These are phyloP conservation scores for Megaptera novaeangliae DNA, from an alignment of 2,113 vertebrate species.

Conservation along the genomic window DNA sequence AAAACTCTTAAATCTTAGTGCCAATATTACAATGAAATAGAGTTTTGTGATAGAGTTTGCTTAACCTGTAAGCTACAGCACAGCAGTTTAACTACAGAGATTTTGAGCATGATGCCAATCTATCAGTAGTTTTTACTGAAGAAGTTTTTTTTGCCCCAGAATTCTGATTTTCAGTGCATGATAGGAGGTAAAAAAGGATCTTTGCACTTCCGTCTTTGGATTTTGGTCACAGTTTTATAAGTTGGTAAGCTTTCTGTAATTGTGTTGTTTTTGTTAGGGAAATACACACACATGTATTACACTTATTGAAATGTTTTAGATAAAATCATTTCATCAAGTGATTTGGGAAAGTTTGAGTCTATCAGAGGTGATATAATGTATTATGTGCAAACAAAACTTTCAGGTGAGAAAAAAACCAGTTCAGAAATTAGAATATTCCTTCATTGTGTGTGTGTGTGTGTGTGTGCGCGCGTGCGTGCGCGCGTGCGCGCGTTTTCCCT, in stretches of 20 bases:
- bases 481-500: not conserved
- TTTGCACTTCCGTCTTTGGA: not conserved
- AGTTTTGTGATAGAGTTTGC: not conserved
- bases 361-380: not conserved
- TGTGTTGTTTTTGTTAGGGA: slow-evolving; percentile 19
- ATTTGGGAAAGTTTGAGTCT: not conserved
- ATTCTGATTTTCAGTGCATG: slow-evolving; percentile 4
- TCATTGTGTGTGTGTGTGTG: not conserved
- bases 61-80: not conserved
- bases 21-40: not conserved
- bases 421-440: slow-evolving; percentile 78
- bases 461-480: not conserved
- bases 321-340: not conserved
- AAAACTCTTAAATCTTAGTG: not conserved
- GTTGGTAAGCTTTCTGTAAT: not conserved
- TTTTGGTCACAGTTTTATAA: not conserved
- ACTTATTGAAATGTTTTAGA: not conserved
- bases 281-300: not conserved
- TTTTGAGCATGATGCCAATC: not conserved
- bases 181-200: not conserved
- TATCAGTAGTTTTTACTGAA: not conserved
- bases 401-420: slow-evolving; percentile 68
- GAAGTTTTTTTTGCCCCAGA: not conserved
- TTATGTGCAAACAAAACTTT: slow-evolving; percentile 41
- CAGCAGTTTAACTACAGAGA: not conserved